Evolutionary conservation across 2,797 vertebrate genomes (phyloP).

Genomic region (Jordanella pulchra): DNA sequence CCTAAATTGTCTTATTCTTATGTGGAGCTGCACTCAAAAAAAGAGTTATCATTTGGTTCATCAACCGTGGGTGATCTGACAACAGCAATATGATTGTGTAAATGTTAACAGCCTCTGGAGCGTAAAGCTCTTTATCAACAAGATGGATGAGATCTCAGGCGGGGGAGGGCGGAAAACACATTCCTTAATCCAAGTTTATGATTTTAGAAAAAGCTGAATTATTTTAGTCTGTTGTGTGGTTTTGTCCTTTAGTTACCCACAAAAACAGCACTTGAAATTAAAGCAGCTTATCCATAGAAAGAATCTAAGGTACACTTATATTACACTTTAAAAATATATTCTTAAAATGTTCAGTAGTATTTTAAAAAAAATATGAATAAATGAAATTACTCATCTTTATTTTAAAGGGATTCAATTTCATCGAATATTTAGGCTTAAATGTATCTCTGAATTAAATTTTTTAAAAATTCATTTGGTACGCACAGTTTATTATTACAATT

Average conservation of each 20-base stretch:
- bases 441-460: too few species aligned
- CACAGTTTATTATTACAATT: too few species aligned
- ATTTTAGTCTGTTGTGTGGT: too few species aligned
- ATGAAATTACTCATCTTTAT: not conserved
- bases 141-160: constrained; percentile 44
- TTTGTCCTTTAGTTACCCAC: too few species aligned
- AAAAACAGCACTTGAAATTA: not conserved
- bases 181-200: not conserved
- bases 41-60: constrained; percentile 32
- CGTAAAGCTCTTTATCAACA: constrained; percentile 38
- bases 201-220: too few species aligned
- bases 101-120: constrained; percentile 49
- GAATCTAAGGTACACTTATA: not conserved
- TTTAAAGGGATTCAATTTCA: too few species aligned
- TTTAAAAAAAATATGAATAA: not conserved
- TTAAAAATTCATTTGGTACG: too few species aligned
- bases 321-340: not conserved
- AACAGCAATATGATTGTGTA: constrained; percentile 36
- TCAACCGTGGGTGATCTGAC: constrained; percentile 25
- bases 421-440: not conserved
- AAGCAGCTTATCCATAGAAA: not conserved
- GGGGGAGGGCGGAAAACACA: constrained; percentile 7
- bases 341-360: not conserved
- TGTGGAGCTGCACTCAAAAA: not conserved
- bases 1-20: not conserved